Evolutionary conservation across 2,888 invertebrate genomes (phyloP).

Genomic region (Gastracanthus pulcherrimus): DNA sequence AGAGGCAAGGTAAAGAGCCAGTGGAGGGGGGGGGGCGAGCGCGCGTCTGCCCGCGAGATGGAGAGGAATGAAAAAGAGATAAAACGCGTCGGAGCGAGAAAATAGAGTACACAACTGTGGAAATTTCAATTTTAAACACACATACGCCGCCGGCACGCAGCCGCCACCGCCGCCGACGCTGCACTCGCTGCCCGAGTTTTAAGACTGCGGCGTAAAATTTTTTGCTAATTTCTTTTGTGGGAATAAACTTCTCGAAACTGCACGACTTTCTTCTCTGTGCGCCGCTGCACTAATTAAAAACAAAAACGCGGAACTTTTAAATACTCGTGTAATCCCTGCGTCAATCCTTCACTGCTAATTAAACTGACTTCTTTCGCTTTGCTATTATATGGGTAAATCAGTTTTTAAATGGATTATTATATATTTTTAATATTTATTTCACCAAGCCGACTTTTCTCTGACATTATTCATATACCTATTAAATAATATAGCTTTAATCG

Average conservation of each 20-base stretch:
- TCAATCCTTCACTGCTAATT: constrained; percentile 27
- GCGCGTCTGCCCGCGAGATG: not conserved
- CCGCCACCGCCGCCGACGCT: not conserved
- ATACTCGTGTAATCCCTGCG: constrained; percentile 20
- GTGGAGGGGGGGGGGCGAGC: not conserved
- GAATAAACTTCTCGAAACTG: constrained; percentile 33
- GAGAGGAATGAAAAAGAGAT: constrained; percentile 30
- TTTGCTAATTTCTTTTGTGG: constrained; percentile 53
- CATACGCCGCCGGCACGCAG: not conserved
- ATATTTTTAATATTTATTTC: no score
- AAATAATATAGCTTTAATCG: no score
- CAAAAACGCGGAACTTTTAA: constrained; percentile 9
- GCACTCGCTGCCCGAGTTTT: constrained; percentile 36
- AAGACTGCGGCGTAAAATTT: constrained; percentile 44
- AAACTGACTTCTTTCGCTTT: not conserved
- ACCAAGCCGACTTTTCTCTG: no score
- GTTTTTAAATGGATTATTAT: not conserved
- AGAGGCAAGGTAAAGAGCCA: not conserved
- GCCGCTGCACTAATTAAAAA: constrained; percentile 33
- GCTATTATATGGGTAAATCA: not conserved
- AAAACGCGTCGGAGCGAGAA: not conserved
- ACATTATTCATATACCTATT: no score
- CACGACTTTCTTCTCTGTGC: not conserved
- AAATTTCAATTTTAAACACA: constrained; percentile 56
- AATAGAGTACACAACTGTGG: constrained; percentile 3